A percentile compares a stretch with the other conserved stretches of the same genome.
These are phyloP conservation scores for Cassiopea xamachana DNA, from an alignment of 30 jellyfish, hydroid and myxozoan genomes.

Conservation along the genomic window DNA sequence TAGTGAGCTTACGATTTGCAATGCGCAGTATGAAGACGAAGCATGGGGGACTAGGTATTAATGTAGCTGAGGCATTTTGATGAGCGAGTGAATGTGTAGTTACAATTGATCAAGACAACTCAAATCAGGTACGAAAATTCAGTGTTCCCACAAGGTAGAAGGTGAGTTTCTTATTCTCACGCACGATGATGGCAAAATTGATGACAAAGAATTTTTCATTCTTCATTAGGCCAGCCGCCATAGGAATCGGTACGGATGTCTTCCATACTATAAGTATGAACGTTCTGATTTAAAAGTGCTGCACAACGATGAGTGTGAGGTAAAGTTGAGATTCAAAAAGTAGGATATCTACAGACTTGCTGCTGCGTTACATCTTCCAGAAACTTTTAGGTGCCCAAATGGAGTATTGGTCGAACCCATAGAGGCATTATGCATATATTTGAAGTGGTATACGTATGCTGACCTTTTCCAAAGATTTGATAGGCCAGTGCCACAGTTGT, in stretches of 20 bases:
- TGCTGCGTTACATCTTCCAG: too few relatives aligned
- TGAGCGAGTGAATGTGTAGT: too few relatives aligned
- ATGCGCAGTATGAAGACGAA: not conserved
- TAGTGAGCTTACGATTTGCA: not conserved
- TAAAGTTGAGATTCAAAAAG: slow-evolving; percentile 36
- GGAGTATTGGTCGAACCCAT: slow-evolving; percentile 43
- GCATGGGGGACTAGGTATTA: not conserved
- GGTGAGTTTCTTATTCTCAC: slow-evolving; percentile 2
- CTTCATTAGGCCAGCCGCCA: slow-evolving; percentile 28
- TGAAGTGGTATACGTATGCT: too few relatives aligned
- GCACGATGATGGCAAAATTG: slow-evolving; percentile 28
- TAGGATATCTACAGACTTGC: too few relatives aligned
- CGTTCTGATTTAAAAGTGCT: slow-evolving; percentile 28
- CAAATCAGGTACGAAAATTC: not conserved
- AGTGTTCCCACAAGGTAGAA: not conserved
- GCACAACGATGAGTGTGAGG: slow-evolving; percentile 51
- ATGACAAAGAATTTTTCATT: slow-evolving; percentile 14
- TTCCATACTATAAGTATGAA: slow-evolving; percentile 58
- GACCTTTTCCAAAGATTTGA: slow-evolving; percentile 69
- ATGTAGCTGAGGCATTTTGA: too few relatives aligned
- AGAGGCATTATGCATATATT: too few relatives aligned
- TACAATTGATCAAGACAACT: too few relatives aligned
- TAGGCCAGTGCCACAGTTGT: slow-evolving; percentile 74
- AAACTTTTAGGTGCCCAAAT: slow-evolving; percentile 41
- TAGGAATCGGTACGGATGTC: slow-evolving; percentile 6